Base-by-base conservation (phyloP, 1,140 invertebrate species). In the Drosophila lacertosa region DNA sequence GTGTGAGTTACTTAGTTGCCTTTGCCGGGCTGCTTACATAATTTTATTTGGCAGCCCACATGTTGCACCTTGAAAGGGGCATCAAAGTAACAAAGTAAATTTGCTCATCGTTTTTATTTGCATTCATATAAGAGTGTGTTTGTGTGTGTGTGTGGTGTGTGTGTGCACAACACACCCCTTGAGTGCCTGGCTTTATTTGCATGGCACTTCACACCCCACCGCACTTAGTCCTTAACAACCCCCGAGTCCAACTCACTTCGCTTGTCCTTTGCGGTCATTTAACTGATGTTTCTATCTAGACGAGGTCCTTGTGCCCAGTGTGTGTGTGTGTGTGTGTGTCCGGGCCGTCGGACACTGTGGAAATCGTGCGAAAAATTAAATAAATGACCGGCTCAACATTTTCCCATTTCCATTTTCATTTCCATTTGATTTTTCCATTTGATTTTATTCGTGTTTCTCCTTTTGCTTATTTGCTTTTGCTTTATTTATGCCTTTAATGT, bases 331-430 rank as follows among this genome's bases (percentile, higher is more conserved):
- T 55, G 15, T 42, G 20, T 40, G 24, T 20, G 22, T 45, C 62
- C 50, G 11, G 59, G 45, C 60, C 70, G 22, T 37, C 44, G 67
- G 71, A 62, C 77, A 84, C 80, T 86, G 81, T 59, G 70, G 81
- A 84, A 86, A 81, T 84, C 81, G 81, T 86, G 81, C 81, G 81
- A 84, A 81, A 84, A 84, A 84, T 84, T 84, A 86, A 84, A 81
- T 84, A 84, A 84, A 84, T 81, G 73, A 60, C 65, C 82, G 47
- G n/a, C 67, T 78, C 47, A 37, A 39, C 33, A 45, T 29, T 50
- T 58, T 58, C 18, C 18, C 44, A 47, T 47, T 50, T 50, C 45
- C 45, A 20, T 24, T 63, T 72, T n/a, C n/a, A n/a, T 77, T 77
- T 60, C 42, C 53, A 51, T 62, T 35, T 63, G 32, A 48, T 33